These are phyloP conservation scores for Agrenia bidenticulata DNA, from an alignment of 2,888 invertebrate genomes.

Conservation along the genomic window DNA sequence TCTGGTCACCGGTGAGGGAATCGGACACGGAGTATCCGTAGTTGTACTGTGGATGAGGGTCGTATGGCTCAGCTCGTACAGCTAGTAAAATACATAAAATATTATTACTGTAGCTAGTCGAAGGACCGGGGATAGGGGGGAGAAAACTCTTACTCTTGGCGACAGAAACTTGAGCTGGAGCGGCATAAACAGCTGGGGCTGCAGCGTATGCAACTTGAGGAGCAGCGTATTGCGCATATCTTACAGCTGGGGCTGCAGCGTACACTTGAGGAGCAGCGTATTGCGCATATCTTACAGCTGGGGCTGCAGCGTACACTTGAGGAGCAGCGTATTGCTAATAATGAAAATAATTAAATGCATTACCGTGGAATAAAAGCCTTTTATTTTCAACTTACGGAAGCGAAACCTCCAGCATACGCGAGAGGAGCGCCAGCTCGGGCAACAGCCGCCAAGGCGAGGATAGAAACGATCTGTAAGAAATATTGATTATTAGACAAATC, in stretches of 20 bases:
- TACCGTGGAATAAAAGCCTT: background rate
- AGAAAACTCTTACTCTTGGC: constrained; percentile 14
- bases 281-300: constrained; percentile 7
- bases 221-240: constrained; percentile 11
- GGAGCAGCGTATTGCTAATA: background rate
- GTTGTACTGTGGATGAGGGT: constrained; percentile 46
- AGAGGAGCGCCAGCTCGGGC: constrained; percentile 22
- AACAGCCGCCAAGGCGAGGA: constrained; percentile 32
- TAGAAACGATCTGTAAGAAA: constrained; percentile 24
- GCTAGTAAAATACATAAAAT: constrained; percentile 20
- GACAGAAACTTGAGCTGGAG: constrained; percentile 24
- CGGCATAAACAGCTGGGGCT: constrained; percentile 20
- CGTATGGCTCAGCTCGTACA: constrained; percentile 39
- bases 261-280: constrained; percentile 1
- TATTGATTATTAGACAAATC: background rate
- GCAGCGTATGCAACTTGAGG: constrained; percentile 11
- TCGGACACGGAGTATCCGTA: constrained; percentile 48
- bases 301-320: constrained; percentile 1
- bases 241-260: constrained; percentile 5
- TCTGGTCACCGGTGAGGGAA: constrained; percentile 43
- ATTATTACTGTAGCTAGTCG: too few relatives aligned
- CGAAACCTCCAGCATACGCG: constrained; percentile 17
- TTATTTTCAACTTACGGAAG: constrained; percentile 7
- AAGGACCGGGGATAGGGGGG: constrained; percentile 16
- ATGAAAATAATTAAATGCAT: background rate